Evolutionary conservation across 2,888 invertebrate species (phyloP).

Genomic region (Zygothrica quintamaculata): DNA sequence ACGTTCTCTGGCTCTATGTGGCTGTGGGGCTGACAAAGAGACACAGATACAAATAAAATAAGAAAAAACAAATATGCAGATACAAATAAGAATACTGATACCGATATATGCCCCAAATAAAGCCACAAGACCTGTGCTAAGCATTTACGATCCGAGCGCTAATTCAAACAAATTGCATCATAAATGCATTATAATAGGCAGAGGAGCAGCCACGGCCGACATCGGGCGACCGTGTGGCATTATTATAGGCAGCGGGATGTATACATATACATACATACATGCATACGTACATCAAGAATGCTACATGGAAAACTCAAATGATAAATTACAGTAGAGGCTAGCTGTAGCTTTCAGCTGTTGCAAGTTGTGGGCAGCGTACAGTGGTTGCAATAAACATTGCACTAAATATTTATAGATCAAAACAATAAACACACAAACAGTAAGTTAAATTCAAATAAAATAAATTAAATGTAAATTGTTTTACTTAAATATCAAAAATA

Average conservation of each 20-base stretch:
- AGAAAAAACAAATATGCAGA: constrained; percentile 10
- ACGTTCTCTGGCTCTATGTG: too few relatives aligned
- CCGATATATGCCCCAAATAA: constrained; percentile 46
- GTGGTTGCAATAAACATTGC: constrained; percentile 16
- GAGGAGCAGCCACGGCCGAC: constrained; percentile 44
- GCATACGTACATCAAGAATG: constrained; percentile 40
- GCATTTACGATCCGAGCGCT: constrained; percentile 47
- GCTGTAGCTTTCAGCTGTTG: constrained; percentile 28
- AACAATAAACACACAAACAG: too few relatives aligned
- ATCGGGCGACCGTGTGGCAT: constrained; percentile 66
- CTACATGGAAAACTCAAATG: constrained; percentile 53
- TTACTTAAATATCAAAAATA: too few relatives aligned
- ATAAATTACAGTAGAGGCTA: constrained; percentile 59
- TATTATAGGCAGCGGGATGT: constrained; percentile 53
- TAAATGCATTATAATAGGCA: constrained; percentile 77
- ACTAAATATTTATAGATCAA: background rate
- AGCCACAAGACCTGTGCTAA: constrained; percentile 31
- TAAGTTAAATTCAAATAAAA: too few relatives aligned
- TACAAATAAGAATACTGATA: constrained; percentile 12
- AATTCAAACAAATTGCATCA: constrained; percentile 81
- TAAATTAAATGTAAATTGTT: too few relatives aligned
- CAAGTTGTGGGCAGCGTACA: constrained; percentile 47
- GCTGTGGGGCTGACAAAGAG: too few relatives aligned
- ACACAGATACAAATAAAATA: constrained; percentile 8
- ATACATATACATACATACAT: too few relatives aligned